Evolutionary conservation across 2,888 invertebrate genomes (phyloP).

Genomic region (Andrena dorsata): DNA sequence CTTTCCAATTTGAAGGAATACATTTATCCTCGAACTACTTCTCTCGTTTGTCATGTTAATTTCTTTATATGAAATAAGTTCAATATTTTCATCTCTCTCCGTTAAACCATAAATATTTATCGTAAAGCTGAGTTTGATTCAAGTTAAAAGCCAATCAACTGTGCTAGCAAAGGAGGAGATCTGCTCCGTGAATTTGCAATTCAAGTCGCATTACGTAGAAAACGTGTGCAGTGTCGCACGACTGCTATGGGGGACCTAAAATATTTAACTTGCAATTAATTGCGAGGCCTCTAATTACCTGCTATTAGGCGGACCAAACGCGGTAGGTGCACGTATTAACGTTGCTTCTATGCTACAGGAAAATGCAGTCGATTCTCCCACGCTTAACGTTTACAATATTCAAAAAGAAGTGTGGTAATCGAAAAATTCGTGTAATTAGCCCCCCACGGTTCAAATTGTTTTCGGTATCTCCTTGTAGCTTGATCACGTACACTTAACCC

Average conservation of each 20-base stretch:
- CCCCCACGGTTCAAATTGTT: too few relatives aligned
- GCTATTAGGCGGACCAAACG: conserved; percentile 28
- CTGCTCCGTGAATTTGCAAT: conserved; percentile 17
- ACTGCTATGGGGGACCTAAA: conserved; percentile 17
- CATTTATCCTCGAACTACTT: not conserved
- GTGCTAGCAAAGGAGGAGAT: not conserved
- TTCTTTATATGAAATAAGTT: not conserved
- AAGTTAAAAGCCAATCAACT: conserved; percentile 18
- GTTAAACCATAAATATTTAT: not conserved
- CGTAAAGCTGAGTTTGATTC: not conserved
- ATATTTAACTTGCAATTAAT: conserved; percentile 46
- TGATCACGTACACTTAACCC: too few relatives aligned
- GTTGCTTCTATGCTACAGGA: conserved; percentile 2
- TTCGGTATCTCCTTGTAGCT: too few relatives aligned
- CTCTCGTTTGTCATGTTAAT: not conserved
- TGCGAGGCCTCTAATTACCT: conserved; percentile 23
- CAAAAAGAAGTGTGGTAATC: not conserved
- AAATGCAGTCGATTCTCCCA: not conserved
- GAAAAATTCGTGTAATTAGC: too few relatives aligned
- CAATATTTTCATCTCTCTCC: not conserved
- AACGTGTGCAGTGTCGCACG: conserved; percentile 16
- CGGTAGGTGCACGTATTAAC: conserved; percentile 14
- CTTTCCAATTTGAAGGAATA: not conserved
- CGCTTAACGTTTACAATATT: not conserved
- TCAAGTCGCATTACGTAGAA: conserved; percentile 32